Conservation (phyloP, 2,113 vertebrate species). For the Rhea americana region DNA sequence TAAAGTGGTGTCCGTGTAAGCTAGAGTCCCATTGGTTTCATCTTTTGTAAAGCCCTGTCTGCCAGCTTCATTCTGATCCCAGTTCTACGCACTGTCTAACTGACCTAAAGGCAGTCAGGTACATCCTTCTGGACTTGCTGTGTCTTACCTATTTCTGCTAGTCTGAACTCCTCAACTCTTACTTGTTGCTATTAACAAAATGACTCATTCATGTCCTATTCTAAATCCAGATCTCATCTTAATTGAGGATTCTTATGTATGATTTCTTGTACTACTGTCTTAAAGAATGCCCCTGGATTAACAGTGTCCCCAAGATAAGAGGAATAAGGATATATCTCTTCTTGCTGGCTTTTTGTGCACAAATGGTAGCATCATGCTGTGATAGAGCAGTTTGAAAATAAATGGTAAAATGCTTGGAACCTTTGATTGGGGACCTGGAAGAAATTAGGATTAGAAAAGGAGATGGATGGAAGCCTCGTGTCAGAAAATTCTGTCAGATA, state of each 20-base stretch:
- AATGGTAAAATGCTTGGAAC: not conserved
- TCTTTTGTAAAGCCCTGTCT: not conserved
- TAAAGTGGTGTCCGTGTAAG: not conserved
- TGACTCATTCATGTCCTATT: accelerated
- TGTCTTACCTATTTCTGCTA: not conserved
- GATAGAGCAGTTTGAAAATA: not conserved
- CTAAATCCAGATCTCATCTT: not conserved
- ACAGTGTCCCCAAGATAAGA: not conserved
- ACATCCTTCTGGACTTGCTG: not conserved
- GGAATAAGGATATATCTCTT: accelerated
- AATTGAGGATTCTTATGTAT: accelerated
- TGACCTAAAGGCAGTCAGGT: not conserved
- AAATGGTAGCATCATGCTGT: not conserved
- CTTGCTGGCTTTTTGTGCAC: not conserved
- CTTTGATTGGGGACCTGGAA: not conserved
- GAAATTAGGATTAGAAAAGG: not conserved
- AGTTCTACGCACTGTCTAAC: not conserved
- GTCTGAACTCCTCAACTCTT: not conserved
- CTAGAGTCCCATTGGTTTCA: not conserved
- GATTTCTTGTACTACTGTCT: not conserved
- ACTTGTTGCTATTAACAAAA: not conserved
- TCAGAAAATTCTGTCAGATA: not conserved
- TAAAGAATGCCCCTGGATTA: not conserved
- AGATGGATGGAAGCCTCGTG: not conserved
- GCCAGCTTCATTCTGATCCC: not conserved